A percentile compares a stretch with the other conserved stretches of the same genome.
Conservation (phyloP, 2,113 vertebrate genomes). For the Platysternon megacephalum region DNA sequence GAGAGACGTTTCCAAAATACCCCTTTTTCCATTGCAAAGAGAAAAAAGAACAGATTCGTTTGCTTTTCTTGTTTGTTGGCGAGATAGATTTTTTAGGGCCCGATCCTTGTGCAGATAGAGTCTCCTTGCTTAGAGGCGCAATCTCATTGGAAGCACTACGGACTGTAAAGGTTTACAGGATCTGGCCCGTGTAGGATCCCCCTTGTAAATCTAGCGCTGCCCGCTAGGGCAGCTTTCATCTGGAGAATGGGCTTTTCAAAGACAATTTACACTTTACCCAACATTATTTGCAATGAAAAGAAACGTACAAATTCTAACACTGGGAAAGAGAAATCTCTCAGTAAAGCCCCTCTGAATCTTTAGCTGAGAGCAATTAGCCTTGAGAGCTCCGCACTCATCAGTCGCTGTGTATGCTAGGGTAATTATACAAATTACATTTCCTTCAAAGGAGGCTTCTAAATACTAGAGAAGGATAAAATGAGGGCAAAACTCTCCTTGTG, state of each 20-base stretch:
- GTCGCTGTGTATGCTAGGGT: conserved; percentile 61
- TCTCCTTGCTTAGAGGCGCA: neutral
- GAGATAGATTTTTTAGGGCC: neutral
- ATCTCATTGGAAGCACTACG: rapidly evolving
- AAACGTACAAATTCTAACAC: conserved; percentile 2
- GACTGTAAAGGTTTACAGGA: neutral
- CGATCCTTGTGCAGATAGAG: neutral
- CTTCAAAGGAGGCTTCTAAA: conserved; percentile 71
- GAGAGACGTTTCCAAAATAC: conserved; percentile 60
- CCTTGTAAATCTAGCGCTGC: neutral
- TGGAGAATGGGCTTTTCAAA: neutral
- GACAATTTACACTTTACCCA: neutral
- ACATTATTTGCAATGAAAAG: neutral
- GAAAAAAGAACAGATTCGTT: neutral
- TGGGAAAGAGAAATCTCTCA: conserved; percentile 26
- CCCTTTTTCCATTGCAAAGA: neutral
- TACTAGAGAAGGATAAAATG: conserved; percentile 48
- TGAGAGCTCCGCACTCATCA: conserved; percentile 56
- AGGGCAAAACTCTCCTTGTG: conserved; percentile 2
- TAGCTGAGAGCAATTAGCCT: conserved; percentile 73
- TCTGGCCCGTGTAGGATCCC: neutral
- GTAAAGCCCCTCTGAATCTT: conserved; percentile 54
- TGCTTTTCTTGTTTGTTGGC: neutral
- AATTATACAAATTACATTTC: conserved; percentile 78
- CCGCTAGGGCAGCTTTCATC: neutral